These are phyloP conservation scores for Cerastis rubricosa DNA, from an alignment of 2,888 invertebrate genomes.

Conservation along the genomic window DNA sequence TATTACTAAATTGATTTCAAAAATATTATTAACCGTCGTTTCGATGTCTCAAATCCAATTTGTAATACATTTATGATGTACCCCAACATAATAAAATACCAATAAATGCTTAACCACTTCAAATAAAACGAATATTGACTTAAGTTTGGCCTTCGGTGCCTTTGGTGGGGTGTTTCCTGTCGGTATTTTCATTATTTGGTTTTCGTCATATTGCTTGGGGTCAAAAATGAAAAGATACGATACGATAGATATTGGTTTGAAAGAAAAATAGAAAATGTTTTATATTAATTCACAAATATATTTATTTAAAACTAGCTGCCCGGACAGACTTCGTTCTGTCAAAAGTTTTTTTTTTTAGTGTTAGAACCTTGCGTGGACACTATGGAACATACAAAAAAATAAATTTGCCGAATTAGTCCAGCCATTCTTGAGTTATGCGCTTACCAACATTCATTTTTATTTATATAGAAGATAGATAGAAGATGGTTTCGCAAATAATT, in stretches of 20 bases:
- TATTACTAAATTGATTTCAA: slow-evolving; percentile 32
- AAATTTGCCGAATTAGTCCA: too few species aligned
- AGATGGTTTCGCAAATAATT: not conserved
- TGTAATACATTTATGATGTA: slow-evolving; percentile 56
- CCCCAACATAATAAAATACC: slow-evolving; percentile 56
- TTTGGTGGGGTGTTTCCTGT: not conserved
- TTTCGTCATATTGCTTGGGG: not conserved
- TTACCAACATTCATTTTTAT: too few species aligned
- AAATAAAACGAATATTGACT: slow-evolving; percentile 58
- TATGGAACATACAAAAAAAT: too few species aligned
- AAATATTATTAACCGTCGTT: slow-evolving; percentile 13
- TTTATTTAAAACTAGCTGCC: not conserved
- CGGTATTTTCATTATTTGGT: slow-evolving; percentile 27
- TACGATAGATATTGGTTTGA: not conserved
- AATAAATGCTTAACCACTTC: slow-evolving; percentile 55
- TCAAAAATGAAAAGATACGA: not conserved
- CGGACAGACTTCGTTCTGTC: too few species aligned
- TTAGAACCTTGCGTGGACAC: too few species aligned
- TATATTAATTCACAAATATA: not conserved
- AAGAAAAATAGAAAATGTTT: not conserved
- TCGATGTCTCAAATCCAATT: slow-evolving; percentile 36
- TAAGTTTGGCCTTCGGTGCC: slow-evolving; percentile 30
- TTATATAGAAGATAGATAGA: too few species aligned
- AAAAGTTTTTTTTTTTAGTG: too few species aligned
- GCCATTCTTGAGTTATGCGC: too few species aligned